A percentile compares a stretch with the other conserved stretches of the same genome.
phyloP scores from a whole-genome alignment of 2,888 invertebrate species.

The Campopleginae sp. region DNA sequence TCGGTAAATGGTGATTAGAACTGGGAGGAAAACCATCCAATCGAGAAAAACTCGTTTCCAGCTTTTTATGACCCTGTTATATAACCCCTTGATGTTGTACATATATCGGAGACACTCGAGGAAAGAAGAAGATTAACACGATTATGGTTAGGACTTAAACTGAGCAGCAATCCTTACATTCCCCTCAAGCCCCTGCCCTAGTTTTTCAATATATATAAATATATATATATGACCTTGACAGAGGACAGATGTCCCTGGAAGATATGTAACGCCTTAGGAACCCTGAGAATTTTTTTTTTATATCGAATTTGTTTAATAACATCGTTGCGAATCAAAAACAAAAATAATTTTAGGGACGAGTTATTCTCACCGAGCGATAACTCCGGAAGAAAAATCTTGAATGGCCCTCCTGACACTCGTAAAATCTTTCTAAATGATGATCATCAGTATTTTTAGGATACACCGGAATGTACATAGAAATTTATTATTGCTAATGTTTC shows the following conservation, averaged over 20 bases:
- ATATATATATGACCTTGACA: constrained; percentile 41
- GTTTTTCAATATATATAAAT: constrained; percentile 31
- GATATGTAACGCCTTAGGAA: constrained; percentile 56
- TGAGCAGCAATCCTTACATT: constrained; percentile 65
- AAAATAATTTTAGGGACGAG: constrained; percentile 7
- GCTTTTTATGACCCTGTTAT: constrained; percentile 56
- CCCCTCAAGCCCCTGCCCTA: constrained; percentile 47
- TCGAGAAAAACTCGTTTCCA: constrained; percentile 16
- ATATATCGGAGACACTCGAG: constrained; percentile 56
- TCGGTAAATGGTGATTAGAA: constrained; percentile 13
- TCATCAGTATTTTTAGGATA: constrained; percentile 80
- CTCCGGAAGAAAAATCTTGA: constrained; percentile 28
- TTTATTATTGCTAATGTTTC: constrained; percentile 45
- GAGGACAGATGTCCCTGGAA: constrained; percentile 51
- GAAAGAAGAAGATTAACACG: constrained; percentile 40
- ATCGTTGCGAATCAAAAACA: constrained; percentile 54
- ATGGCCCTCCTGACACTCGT: constrained; percentile 36
- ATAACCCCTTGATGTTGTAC: constrained; percentile 64
- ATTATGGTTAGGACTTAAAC: constrained; percentile 38
- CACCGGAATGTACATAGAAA: constrained; percentile 74
- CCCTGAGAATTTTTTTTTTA: constrained; percentile 43
- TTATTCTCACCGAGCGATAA: constrained; percentile 19
- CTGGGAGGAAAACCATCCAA: constrained; percentile 18
- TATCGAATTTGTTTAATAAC: constrained; percentile 18
- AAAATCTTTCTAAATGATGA: constrained; percentile 61